Evolutionary conservation across 2,797 vertebrate genomes (phyloP).

Genomic region (Pseudochromis fuscus): DNA sequence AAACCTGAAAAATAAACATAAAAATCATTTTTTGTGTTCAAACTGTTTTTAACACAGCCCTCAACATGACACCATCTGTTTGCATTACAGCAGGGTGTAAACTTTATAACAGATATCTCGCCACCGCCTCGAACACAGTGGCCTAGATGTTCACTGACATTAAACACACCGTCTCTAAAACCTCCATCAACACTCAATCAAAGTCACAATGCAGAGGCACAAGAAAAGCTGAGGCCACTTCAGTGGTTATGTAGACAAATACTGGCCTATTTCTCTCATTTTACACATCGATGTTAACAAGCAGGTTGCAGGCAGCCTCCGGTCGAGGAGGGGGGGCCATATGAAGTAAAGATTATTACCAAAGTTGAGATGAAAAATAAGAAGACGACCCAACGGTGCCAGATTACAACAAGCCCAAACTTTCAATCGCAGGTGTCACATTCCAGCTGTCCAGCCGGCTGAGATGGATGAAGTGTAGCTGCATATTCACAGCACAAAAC

Average conservation of each 20-base stretch:
- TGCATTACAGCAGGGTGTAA: slow-evolving; percentile 23
- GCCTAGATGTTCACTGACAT: slow-evolving; percentile 16
- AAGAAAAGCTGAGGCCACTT: slow-evolving; percentile 5
- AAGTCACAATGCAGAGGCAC: not conserved
- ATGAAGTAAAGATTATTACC: slow-evolving; percentile 6
- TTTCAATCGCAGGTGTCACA: slow-evolving; percentile 47
- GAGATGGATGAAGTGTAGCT: slow-evolving; percentile 36
- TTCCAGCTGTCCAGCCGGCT: slow-evolving; percentile 50
- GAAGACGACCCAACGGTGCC: not conserved
- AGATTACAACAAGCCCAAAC: slow-evolving; percentile 1
- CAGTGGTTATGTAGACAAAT: not conserved
- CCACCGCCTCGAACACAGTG: not conserved
- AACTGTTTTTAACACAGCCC: no score
- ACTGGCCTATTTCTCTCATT: slow-evolving; percentile 3
- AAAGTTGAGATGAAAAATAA: not conserved
- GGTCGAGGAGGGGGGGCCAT: not conserved
- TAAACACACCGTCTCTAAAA: slow-evolving; percentile 1
- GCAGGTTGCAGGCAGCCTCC: slow-evolving; percentile 2
- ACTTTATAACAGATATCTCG: not conserved
- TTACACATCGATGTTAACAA: slow-evolving; percentile 28
- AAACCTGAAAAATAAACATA: no score
- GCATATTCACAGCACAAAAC: slow-evolving; percentile 25
- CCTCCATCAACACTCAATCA: not conserved
- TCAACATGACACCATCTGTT: slow-evolving; percentile 8
- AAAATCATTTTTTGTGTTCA: no score